These are phyloP conservation scores for Allolobophora icterica DNA, from an alignment of 2,888 invertebrate species.

Conservation along the genomic window DNA sequence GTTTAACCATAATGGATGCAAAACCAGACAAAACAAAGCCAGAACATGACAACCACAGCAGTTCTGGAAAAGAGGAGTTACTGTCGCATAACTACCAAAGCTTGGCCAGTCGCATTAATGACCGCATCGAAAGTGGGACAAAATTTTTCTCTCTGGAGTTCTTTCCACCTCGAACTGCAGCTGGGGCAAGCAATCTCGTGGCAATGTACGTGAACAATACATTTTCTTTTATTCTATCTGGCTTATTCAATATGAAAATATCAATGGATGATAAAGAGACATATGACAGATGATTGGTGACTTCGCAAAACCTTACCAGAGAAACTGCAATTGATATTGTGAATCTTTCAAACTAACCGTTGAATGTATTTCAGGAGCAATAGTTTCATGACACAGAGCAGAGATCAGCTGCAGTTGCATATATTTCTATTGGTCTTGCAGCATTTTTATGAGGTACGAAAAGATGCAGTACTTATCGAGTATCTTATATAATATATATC, in stretches of 20 bases:
- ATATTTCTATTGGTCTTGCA: too few species aligned
- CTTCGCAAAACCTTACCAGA: not conserved
- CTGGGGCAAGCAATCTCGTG: constrained; percentile 70
- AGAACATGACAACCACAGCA: not conserved
- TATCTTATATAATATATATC: too few species aligned
- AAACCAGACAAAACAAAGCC: not conserved
- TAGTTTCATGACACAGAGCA: too few species aligned
- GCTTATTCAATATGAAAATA: not conserved
- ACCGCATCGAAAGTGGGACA: constrained; percentile 64
- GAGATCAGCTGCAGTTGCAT: too few species aligned
- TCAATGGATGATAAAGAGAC: not conserved
- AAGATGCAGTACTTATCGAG: too few species aligned
- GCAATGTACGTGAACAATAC: constrained; percentile 63
- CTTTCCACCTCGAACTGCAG: constrained; percentile 70
- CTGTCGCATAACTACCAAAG: constrained; percentile 53
- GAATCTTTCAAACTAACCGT: not conserved
- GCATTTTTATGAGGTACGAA: too few species aligned
- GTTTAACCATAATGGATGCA: not conserved
- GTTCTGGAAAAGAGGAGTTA: constrained; percentile 31
- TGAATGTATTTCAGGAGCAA: not conserved
- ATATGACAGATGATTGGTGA: not conserved
- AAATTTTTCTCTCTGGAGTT: constrained; percentile 71
- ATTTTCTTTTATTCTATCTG: not conserved
- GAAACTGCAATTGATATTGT: not conserved
- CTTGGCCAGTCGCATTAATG: constrained; percentile 61